These are phyloP conservation scores for Campaea margaritaria DNA, from an alignment of 2,888 invertebrate genomes.

Conservation along the genomic window DNA sequence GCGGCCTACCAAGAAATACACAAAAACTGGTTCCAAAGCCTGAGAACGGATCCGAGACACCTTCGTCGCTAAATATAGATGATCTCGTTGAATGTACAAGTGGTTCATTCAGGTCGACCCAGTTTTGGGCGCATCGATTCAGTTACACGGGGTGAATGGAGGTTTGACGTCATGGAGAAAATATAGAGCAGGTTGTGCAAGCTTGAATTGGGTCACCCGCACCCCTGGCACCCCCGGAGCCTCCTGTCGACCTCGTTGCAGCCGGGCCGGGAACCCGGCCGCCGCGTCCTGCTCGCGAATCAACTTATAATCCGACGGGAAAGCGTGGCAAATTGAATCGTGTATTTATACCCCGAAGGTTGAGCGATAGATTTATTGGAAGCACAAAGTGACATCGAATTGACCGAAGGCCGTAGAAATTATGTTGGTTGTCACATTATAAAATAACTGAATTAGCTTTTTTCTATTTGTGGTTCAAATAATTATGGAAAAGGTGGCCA, in stretches of 20 bases:
- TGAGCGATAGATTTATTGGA: slow-evolving; percentile 36
- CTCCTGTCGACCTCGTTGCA: slow-evolving; percentile 42
- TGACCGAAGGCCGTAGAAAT: slow-evolving; percentile 37
- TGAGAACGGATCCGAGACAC: slow-evolving; percentile 56
- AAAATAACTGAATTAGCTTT: no score
- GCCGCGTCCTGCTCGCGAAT: slow-evolving; percentile 48
- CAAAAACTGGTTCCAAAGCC: slow-evolving; percentile 60
- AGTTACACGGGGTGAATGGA: slow-evolving; percentile 76
- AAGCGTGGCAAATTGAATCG: slow-evolving; percentile 42
- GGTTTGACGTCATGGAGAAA: slow-evolving; percentile 79
- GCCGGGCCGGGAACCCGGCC: slow-evolving; percentile 28
- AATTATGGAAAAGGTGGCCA: no score
- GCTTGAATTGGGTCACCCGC: slow-evolving; percentile 70
- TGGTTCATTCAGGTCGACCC: slow-evolving; percentile 78
- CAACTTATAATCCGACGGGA: slow-evolving; percentile 43
- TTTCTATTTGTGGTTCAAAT: no score
- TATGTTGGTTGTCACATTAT: not conserved
- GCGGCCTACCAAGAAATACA: slow-evolving; percentile 57
- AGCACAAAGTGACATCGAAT: slow-evolving; percentile 40
- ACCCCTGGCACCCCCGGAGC: slow-evolving; percentile 32
- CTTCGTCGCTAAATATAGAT: slow-evolving; percentile 71
- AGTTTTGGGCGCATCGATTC: slow-evolving; percentile 79
- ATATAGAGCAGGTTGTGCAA: slow-evolving; percentile 75
- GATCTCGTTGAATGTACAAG: slow-evolving; percentile 68
- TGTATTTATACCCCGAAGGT: slow-evolving; percentile 58